Base-by-base conservation (phyloP, 2,113 vertebrate genomes). In the Toxostoma redivivum region DNA sequence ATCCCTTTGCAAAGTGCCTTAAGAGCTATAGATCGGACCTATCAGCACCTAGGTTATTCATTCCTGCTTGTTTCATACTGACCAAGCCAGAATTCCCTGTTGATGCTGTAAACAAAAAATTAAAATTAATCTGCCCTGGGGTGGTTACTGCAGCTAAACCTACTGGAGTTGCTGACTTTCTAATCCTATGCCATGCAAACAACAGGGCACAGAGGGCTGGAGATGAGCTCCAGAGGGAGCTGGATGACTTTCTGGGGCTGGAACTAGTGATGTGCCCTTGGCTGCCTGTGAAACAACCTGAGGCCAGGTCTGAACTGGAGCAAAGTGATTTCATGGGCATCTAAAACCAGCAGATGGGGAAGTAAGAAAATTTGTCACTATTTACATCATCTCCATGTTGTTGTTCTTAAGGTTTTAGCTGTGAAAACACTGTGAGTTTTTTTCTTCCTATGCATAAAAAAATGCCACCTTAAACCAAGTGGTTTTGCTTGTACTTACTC, bases 401-500 rank as follows among this genome's bases (percentile, higher is more conserved):
- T 5, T 71, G 37, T 3, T 58, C 47, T 64, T 66, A 57, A 70
- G 8, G 37, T 47, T 69, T 64, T 77, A 10, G 4, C 54, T n/a
- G 25, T 25, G 33, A 18, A 84, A 86, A 61, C 21, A 61, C 1
- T 13, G 30, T 12, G 4, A 0, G 11, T 31, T 19, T 53, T 4
- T 69, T 12, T 25, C 42, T 64, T 12, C 18, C 9, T 6, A 57
- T 12, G 25, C 11, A 88, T 54, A 11, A 57, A 42, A 88, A 90
- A 51, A 7, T n/a, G 12, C 6, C 3, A 3, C 35, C 9, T 45
- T 24, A 79, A 84, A 53, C 15, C 1, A 45, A n/a, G 9, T 14
- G 57, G 5, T 4, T 94, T 93, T 73, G 1, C 38, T 48, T 33
- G 10, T 51, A 96, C 97, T 97, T 80, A 99, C 99, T 97, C 98